Conservation (phyloP, 2,113 vertebrate species). For the Phodopus roborovskii region DNA sequence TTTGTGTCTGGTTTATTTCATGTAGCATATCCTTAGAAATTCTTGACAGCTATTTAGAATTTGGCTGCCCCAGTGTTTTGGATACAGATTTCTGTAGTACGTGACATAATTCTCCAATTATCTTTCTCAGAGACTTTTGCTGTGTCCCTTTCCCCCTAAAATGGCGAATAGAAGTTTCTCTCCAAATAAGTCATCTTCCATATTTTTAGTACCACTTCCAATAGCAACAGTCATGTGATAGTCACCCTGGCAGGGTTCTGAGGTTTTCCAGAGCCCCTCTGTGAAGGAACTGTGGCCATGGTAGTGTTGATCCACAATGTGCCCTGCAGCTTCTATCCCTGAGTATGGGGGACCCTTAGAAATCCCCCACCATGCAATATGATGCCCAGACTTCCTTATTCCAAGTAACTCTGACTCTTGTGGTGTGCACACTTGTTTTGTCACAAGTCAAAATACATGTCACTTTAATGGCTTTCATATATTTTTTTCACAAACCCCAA, state of each 20-base stretch:
- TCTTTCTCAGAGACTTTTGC: constrained; percentile 58
- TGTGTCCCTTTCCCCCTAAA: not conserved
- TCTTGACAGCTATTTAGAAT: constrained; percentile 41
- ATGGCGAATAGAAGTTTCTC: constrained; percentile 50
- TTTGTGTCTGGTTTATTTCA: constrained; percentile 61
- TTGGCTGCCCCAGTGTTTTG: constrained; percentile 50
- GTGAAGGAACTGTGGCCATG: not conserved
- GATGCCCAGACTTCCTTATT: not conserved
- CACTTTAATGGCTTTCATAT: constrained; percentile 53
- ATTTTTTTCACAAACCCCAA: constrained; percentile 44
- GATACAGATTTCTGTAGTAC: constrained; percentile 58
- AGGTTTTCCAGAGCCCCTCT: not conserved
- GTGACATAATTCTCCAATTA: constrained; percentile 58
- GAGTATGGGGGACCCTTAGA: not conserved
- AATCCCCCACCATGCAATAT: not conserved
- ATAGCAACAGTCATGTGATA: not conserved
- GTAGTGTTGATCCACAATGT: accelerated
- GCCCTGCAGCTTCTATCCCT: accelerated
- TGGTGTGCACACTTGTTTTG: not conserved
- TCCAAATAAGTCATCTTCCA: not conserved
- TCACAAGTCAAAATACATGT: constrained; percentile 54
- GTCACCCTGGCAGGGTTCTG: not conserved
- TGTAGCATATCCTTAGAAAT: constrained; percentile 54
- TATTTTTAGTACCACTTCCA: constrained; percentile 6
- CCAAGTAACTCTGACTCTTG: not conserved